A percentile compares a stretch with the other conserved stretches of the same genome.
phyloP scores from a whole-genome alignment of 2,113 vertebrate species.

The Elephas maximus region DNA sequence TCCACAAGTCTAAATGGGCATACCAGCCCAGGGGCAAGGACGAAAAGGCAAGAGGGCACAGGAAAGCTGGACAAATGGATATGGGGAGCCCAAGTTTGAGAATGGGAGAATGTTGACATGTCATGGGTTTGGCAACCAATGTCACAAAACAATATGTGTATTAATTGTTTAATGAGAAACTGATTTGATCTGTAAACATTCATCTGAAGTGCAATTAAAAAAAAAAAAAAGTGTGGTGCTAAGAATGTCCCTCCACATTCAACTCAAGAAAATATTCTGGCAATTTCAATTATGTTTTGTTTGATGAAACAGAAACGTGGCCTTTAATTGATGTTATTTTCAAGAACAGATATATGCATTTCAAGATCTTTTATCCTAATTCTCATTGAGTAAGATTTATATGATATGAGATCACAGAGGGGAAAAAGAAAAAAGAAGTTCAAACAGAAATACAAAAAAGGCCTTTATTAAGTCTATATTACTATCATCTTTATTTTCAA shows the following conservation, averaged over 20 bases:
- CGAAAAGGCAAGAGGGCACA: too few relatives aligned
- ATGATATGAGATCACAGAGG: conserved; percentile 25
- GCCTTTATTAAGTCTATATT: not conserved
- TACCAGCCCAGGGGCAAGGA: too few relatives aligned
- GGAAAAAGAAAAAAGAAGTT: not conserved
- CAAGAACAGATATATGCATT: not conserved
- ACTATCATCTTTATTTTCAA: not conserved
- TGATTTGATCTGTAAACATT: too few relatives aligned
- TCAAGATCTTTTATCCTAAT: conserved; percentile 65
- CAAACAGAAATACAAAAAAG: conserved; percentile 20
- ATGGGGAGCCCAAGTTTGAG: too few relatives aligned
- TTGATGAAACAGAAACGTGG: conserved; percentile 35
- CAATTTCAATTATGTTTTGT: conserved; percentile 15
- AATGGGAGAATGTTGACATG: too few relatives aligned
- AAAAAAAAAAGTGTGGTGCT: not conserved
- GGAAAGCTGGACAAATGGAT: too few relatives aligned
- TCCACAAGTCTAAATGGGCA: too few relatives aligned
- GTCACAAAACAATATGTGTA: too few relatives aligned
- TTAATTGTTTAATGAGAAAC: too few relatives aligned
- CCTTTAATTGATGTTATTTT: conserved; percentile 52
- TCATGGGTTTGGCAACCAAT: too few relatives aligned
- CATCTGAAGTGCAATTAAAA: too few relatives aligned
- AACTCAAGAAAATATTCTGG: conserved; percentile 11
- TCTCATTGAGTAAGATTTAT: not conserved
- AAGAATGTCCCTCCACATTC: not conserved